Evolutionary conservation across 37 sponge, comb jelly and placozoan genomes (phyloP), one percentile per base, ranked within the genome.

Genomic region (Oopsacas minuta): DNA sequence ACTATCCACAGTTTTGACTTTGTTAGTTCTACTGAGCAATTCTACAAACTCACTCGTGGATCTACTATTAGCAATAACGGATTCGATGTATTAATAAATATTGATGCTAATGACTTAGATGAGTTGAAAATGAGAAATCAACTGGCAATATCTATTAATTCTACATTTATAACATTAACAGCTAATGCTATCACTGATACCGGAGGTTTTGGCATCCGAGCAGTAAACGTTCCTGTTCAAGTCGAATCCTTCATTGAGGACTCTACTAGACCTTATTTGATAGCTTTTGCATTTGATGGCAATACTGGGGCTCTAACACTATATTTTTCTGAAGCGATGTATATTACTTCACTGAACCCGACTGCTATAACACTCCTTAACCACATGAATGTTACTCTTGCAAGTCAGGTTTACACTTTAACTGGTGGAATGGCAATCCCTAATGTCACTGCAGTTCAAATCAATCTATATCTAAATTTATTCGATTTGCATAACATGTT

Each of bases 281-380:
- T 49, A 36, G 88, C 87, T 20, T 95, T 95, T 87, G 91, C 90
- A 36, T 88, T 95, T 34, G 83, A 95, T 52, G 61, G 91, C 0
- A 86, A 86, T 38, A 81, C 39, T 39, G 90, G 89, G 23, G 35
- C 82, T 1, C 53, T 95, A 15, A 85, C 53, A 10, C 89, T 95
- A 34, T 91, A 93, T 3, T 92, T 95, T 90, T 82, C 89, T 12
- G 96, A 95, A 53, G 92, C 93, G 10, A 82, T 95, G 52, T 87
- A 91, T 86, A 85, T 82, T 1, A 38, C 87, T 17, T 90, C 96
- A 49, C 37, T 95, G 38, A 37, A 88, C 49, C 87, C 88, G 36
- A 37, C 86, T 36, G 83, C 88, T 36, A 69, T 95, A 36, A 91
- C 91, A 15, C 85, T 95, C 8, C 89, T 88, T 85, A 89, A 90